Conservation (phyloP, 2,888 invertebrate species). For the Salpingus planirostris region DNA sequence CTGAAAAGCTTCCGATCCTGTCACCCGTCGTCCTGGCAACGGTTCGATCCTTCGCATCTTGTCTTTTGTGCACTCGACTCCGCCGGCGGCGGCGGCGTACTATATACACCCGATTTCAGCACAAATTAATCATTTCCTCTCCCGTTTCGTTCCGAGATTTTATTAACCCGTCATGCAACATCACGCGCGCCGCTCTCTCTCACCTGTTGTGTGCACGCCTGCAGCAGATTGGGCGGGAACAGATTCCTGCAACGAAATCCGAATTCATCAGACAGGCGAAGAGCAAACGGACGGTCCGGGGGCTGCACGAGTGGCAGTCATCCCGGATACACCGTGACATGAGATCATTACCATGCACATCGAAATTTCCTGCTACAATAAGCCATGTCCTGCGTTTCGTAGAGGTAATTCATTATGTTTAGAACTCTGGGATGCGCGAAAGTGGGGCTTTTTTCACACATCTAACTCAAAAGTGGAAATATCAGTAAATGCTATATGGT, state of each 20-base stretch:
- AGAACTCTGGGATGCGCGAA: too few relatives aligned
- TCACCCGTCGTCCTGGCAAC: conserved; percentile 10
- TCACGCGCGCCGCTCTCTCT: too few relatives aligned
- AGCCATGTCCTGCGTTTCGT: conserved; percentile 35
- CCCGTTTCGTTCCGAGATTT: too few relatives aligned
- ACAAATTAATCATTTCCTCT: too few relatives aligned
- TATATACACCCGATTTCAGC: background rate
- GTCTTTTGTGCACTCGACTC: conserved; percentile 1
- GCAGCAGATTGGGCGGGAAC: conserved; percentile 85
- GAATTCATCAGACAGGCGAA: too few relatives aligned
- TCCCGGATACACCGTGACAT: conserved; percentile 37
- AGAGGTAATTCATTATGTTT: too few relatives aligned
- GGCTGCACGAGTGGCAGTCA: too few relatives aligned
- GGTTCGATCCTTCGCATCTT: conserved; percentile 7
- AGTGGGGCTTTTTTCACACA: too few relatives aligned
- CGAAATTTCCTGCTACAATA: conserved; percentile 40
- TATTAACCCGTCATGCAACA: too few relatives aligned
- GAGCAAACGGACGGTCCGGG: too few relatives aligned
- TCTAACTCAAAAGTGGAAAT: too few relatives aligned
- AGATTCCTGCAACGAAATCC: conserved; percentile 67
- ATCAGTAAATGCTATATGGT: too few relatives aligned
- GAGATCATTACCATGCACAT: conserved; percentile 37
- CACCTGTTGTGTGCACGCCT: conserved; percentile 74
- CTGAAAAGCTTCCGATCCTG: conserved; percentile 1
- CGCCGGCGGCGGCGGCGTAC: background rate